Evolutionary conservation across 1,140 invertebrate species (phyloP), one percentile per base, ranked within the genome.

Genomic region (Drosophila ficusphila): DNA sequence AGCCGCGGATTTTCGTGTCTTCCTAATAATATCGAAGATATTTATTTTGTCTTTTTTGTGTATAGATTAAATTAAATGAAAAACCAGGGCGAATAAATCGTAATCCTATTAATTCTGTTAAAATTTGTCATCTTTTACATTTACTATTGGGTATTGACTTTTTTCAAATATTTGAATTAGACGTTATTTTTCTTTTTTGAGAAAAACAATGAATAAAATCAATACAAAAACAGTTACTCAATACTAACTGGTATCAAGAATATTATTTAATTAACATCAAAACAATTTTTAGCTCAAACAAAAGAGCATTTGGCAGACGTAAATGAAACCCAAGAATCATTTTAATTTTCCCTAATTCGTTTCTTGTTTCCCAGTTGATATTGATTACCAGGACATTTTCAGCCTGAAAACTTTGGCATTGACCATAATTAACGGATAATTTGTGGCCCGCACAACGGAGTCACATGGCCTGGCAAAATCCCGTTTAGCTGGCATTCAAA

Each of bases 351-450:
- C 0, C 9, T 21, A 31, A 68, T 51, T 47, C 47, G 23, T 47
- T 64, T 46, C 67, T 11, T 25, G 31, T n/a, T 46, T 51, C 16
- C 8, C 23, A 49, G 18, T 23, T 67, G 7, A 52, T 68, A 68
- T 67, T 68, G 61, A 68, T 67, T 39, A 33, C 34, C 36, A 18
- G 41, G 14, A 19, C 19, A 29, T 31, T 25, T 2, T 14, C 23
- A 18, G 25, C 21, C 19, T n/a, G n/a, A 36, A 56, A 44, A 39
- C 33, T 21, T 48, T n/a, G 23, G 19, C 41, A 23, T 44, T 49
- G 27, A 38, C 36, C 52, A 70, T 70, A 85, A 86, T 86, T 79
- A 76, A 79, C 60, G 67, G 51, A 64, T 60, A 76, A 82, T 82
- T 82, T 82, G 61, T 64, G 56, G 57, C 52, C 47, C 38, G 19